Conservation (phyloP, 2,888 invertebrate genomes). For the Dyspetes luteomarginatus region DNA sequence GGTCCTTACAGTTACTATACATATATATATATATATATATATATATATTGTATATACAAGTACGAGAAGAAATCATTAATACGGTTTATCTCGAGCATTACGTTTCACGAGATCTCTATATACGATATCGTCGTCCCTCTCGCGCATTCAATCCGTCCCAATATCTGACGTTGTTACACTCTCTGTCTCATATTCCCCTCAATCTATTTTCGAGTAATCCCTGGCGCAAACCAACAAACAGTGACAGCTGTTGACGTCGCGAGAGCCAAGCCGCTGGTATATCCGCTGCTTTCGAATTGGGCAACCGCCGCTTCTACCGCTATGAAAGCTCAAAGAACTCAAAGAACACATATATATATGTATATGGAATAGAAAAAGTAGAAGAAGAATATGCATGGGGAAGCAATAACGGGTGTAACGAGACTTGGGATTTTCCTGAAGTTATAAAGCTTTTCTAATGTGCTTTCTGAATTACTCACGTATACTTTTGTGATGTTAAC, state of each 20-base stretch:
- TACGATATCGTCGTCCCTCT: conserved; percentile 65
- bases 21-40: too few relatives aligned
- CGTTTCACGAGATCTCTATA: conserved; percentile 75
- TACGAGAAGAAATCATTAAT: conserved; percentile 77
- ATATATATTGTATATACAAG: too few relatives aligned
- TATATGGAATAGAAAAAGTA: background rate
- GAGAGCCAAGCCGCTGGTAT: conserved; percentile 59
- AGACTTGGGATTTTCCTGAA: too few relatives aligned
- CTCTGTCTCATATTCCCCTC: conserved; percentile 58
- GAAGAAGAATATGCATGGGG: too few relatives aligned
- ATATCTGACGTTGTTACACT: conserved; percentile 37
- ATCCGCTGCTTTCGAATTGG: conserved; percentile 70
- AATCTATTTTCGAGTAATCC: conserved; percentile 81
- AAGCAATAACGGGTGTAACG: too few relatives aligned
- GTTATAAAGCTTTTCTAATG: too few relatives aligned
- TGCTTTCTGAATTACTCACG: too few relatives aligned
- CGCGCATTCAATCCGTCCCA: conserved; percentile 53
- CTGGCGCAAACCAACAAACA: conserved; percentile 81
- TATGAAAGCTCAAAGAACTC: conserved; percentile 39
- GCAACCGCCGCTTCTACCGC: conserved; percentile 51
- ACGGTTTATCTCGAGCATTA: conserved; percentile 77
- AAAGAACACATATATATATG: background rate
- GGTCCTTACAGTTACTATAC: too few relatives aligned
- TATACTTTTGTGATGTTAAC: too few relatives aligned
- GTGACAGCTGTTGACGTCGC: conserved; percentile 81